Evolutionary conservation across 2,113 vertebrate genomes (phyloP).

Genomic region (Ceyx cyanopectus): DNA sequence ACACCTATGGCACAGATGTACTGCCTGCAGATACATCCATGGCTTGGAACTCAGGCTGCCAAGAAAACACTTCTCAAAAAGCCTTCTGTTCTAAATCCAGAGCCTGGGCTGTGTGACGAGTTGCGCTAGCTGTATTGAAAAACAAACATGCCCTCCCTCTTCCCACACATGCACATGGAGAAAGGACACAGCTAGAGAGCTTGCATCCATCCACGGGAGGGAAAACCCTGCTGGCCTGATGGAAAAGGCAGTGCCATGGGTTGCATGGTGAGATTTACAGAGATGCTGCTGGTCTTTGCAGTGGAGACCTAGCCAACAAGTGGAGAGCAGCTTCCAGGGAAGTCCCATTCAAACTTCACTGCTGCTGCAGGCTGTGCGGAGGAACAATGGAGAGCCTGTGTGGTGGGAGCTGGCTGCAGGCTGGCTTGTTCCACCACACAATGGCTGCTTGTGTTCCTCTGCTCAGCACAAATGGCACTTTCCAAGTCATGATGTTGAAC

Average conservation of each 20-base stretch:
- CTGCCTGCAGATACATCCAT: not conserved
- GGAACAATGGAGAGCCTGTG: not conserved
- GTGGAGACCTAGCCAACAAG: not conserved
- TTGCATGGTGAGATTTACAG: not conserved
- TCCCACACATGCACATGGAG: not conserved
- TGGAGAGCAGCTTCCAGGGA: not conserved
- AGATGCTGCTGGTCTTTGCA: not conserved
- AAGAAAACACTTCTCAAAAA: not conserved
- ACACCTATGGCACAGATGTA: not conserved
- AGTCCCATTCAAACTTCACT: not conserved
- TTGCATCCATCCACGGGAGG: not conserved
- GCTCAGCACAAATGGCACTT: not conserved
- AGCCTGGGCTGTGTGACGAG: not conserved
- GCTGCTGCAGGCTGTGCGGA: not conserved
- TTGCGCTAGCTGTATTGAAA: slow-evolving; percentile 15
- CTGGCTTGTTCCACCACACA: not conserved
- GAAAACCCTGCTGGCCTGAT: not conserved
- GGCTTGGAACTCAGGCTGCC: not conserved
- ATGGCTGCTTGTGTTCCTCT: not conserved
- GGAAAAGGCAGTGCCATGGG: not conserved
- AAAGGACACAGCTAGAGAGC: not conserved
- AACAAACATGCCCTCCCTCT: slow-evolving; percentile 29
- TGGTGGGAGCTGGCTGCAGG: not conserved
- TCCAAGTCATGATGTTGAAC: not conserved
- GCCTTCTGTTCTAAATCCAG: not conserved